Evolutionary conservation across 2,888 invertebrate species (phyloP).

Genomic region (Campaea margaritaria): DNA sequence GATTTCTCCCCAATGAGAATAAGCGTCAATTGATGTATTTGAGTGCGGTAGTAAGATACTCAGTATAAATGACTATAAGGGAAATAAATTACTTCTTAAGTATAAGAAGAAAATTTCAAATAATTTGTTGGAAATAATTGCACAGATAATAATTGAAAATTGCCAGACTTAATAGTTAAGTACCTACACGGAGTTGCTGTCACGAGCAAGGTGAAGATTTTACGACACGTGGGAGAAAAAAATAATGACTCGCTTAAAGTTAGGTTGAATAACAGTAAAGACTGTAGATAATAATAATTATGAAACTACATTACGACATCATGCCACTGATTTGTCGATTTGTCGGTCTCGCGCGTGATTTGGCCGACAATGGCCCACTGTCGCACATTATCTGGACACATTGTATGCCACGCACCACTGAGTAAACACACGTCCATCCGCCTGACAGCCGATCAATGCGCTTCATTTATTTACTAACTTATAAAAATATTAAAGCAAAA

Average conservation of each 20-base stretch:
- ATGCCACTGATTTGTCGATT: conserved; percentile 65
- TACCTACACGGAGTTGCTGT: too few species aligned
- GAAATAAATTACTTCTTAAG: too few species aligned
- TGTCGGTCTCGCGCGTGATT: conserved; percentile 50
- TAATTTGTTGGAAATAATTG: too few species aligned
- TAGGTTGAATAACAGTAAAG: conserved; percentile 10
- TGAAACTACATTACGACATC: conserved; percentile 10
- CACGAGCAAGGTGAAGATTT: too few species aligned
- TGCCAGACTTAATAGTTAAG: too few species aligned
- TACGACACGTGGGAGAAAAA: too few species aligned
- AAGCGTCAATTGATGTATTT: too few species aligned
- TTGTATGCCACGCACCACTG: conserved; percentile 56
- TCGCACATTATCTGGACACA: conserved; percentile 56
- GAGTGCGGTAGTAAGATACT: too few species aligned
- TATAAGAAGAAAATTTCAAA: too few species aligned
- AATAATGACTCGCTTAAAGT: background rate
- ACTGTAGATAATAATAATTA: conserved; percentile 1
- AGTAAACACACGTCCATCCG: conserved; percentile 68
- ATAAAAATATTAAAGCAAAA: conserved; percentile 71
- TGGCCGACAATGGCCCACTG: conserved; percentile 60
- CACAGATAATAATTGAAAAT: too few species aligned
- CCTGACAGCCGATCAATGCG: conserved; percentile 76
- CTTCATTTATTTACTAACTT: conserved; percentile 81
- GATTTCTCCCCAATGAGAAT: too few species aligned
- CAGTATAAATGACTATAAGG: too few species aligned